Evolutionary conservation across 2,888 invertebrate genomes (phyloP).

Genomic region (Archips xylosteana): DNA sequence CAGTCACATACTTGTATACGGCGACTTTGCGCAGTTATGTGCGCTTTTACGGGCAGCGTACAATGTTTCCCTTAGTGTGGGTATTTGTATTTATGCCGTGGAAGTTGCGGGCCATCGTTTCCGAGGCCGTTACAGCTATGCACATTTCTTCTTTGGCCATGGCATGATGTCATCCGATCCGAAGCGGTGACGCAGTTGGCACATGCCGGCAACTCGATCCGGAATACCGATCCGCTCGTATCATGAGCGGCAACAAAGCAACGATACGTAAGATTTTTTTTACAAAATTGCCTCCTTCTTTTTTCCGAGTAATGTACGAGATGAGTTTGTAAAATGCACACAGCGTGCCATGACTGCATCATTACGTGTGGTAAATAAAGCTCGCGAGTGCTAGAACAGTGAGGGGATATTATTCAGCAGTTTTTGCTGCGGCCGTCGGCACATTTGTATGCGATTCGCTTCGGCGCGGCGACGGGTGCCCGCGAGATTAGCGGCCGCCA

Average conservation of each 20-base stretch:
- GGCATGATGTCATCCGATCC: constrained; percentile 62
- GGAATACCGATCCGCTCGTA: constrained; percentile 52
- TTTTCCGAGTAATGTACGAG: constrained; percentile 47
- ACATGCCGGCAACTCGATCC: constrained; percentile 66
- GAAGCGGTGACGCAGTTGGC: constrained; percentile 74
- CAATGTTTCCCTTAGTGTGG: constrained; percentile 31
- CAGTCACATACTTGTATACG: constrained; percentile 21
- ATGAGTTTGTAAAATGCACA: constrained; percentile 67
- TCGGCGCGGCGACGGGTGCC: constrained; percentile 71
- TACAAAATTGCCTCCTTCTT: constrained; percentile 31
- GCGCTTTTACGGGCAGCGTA: constrained; percentile 31
- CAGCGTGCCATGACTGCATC: constrained; percentile 70
- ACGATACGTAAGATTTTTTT: constrained; percentile 34
- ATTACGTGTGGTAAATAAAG: constrained; percentile 72
- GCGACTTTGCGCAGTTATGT: constrained; percentile 30
- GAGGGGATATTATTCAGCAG: constrained; percentile 78
- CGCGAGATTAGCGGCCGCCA: constrained; percentile 75
- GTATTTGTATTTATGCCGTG: constrained; percentile 34
- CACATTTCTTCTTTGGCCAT: constrained; percentile 47
- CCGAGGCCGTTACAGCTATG: constrained; percentile 43
- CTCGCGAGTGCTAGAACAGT: constrained; percentile 62
- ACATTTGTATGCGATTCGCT: constrained; percentile 82
- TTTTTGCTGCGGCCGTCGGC: constrained; percentile 72
- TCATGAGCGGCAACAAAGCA: constrained; percentile 40
- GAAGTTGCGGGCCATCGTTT: constrained; percentile 10